Percentiles rank a stretch among this genome's conserved stretches.
phyloP scores from a whole-genome alignment of 2,797 vertebrate genomes.

The Poecilia velifera region DNA sequence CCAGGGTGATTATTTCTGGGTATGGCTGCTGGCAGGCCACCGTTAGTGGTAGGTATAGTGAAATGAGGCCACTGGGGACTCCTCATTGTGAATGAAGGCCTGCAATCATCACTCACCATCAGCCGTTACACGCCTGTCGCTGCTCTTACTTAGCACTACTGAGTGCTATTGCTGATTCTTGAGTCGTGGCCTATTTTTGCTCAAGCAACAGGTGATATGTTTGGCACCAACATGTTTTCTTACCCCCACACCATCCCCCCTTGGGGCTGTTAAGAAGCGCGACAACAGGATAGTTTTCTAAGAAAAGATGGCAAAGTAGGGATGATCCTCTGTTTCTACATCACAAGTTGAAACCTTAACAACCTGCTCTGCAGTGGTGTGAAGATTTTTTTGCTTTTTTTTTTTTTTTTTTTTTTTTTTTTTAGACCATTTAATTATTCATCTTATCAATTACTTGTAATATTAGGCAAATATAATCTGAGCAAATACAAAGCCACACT shows the following conservation, averaged over 20 bases:
- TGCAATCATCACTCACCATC: constrained; percentile 74
- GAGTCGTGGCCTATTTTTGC: constrained; percentile 82
- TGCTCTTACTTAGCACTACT: constrained; percentile 54
- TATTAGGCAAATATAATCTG: not conserved
- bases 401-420: not conserved
- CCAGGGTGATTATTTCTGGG: constrained; percentile 58
- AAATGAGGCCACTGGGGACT: constrained; percentile 63
- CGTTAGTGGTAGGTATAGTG: constrained; percentile 70
- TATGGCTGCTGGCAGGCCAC: constrained; percentile 38
- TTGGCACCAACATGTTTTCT: constrained; percentile 59
- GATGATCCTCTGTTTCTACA: constrained; percentile 11
- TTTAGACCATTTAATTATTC: not conserved
- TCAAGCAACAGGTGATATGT: constrained; percentile 78
- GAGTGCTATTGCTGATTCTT: constrained; percentile 82
- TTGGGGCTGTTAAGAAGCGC: constrained; percentile 69
- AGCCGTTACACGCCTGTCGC: constrained; percentile 59
- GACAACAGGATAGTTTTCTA: constrained; percentile 67
- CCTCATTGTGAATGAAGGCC: constrained; percentile 66
- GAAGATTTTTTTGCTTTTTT: not conserved
- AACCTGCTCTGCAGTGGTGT: not conserved
- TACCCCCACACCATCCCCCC: constrained; percentile 58
- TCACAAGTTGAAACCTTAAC: constrained; percentile 58
- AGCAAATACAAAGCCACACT: not conserved
- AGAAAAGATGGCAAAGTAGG: constrained; percentile 56
- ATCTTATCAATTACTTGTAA: not conserved